Evolutionary conservation across 2,888 invertebrate genomes (phyloP), one percentile per base, ranked within the genome.

Genomic region (Ecliptopera silaceata): DNA sequence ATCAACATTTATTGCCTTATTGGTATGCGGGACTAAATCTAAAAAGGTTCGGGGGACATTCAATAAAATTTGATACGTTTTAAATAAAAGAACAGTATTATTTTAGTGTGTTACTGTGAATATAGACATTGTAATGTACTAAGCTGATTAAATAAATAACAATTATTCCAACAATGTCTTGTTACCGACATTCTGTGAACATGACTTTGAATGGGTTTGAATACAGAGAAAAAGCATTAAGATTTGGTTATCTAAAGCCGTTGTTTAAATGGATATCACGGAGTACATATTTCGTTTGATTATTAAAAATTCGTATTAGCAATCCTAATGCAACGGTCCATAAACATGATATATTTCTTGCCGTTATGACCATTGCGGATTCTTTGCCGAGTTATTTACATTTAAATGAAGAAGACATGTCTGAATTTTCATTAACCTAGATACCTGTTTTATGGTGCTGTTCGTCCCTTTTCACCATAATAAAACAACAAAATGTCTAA

Each of bases 1-100:
- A 85, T 85, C 81, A 85, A 82, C 82, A 79, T 84, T 87, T 86
- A 88, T 86, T 81, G 77, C 85, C 84, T 83, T 75, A 84, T 88
- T 86, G 74, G 84, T 87, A 86, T 88, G 79, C 86, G 74, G 84
- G 84, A 74, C 84, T 77, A 79, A 79, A 79, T 78, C 77, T 80
- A 79, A 84, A 82, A 84, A 82, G 82, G 83, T 82, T 80, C 77
- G 70, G 74, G 72, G 41, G 74, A 75, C 75, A 72, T 78, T 73
- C 80, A 79, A 86, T 85, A 83, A 84, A 82, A 81, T 82, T 70
- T 84, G 81, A 84, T 86, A 80, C 69, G 75, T 70, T 79, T 81
- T 73, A 75, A 79, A 75, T 79, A 65, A 74, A 76, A 79, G 71
- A 42, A 66, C 15, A 36, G 36, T 36, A 36, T 36, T 15, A 66